phyloP scores from a whole-genome alignment of 2,797 vertebrate species.

The Hypotaenidia okinawae region DNA sequence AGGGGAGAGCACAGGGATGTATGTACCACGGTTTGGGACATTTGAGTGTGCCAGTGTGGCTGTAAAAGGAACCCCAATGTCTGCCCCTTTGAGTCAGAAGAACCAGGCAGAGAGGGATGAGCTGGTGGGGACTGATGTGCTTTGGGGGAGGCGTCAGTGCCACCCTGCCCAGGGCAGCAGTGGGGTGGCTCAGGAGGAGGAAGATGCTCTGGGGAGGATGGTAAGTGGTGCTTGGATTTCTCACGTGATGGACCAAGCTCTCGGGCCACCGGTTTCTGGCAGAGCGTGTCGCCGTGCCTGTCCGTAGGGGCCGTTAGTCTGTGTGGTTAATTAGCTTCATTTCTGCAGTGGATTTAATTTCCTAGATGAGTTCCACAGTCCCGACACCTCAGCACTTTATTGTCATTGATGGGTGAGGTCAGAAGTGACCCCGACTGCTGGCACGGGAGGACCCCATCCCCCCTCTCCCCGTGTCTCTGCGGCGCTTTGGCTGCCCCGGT shows the following conservation, averaged over 20 bases:
- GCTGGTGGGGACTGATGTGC: neutral
- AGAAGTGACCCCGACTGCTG: accelerated
- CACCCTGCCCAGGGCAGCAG: neutral
- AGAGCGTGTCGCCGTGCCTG: neutral
- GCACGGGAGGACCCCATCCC: neutral
- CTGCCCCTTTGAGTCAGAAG: neutral
- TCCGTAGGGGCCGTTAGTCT: neutral
- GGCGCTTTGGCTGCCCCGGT: accelerated
- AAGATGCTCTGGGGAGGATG: accelerated
- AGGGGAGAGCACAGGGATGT: accelerated
- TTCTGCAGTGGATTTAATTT: neutral
- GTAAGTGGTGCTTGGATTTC: accelerated
- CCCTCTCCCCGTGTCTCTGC: neutral
- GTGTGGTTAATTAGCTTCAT: neutral
- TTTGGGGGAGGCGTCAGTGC: neutral
- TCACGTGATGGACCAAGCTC: accelerated
- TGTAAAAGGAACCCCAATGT: neutral
- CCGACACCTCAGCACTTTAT: accelerated
- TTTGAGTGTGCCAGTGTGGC: neutral
- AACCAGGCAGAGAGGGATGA: neutral
- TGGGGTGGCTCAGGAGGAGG: neutral
- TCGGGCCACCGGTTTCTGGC: neutral
- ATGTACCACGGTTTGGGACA: accelerated
- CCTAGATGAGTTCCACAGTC: neutral
- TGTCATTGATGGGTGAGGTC: accelerated